A percentile compares a stretch with the other conserved stretches of the same genome.
These are phyloP conservation scores for Rotaria magnacalcarata DNA, from an alignment of 2,888 invertebrate species.

Conservation along the genomic window DNA sequence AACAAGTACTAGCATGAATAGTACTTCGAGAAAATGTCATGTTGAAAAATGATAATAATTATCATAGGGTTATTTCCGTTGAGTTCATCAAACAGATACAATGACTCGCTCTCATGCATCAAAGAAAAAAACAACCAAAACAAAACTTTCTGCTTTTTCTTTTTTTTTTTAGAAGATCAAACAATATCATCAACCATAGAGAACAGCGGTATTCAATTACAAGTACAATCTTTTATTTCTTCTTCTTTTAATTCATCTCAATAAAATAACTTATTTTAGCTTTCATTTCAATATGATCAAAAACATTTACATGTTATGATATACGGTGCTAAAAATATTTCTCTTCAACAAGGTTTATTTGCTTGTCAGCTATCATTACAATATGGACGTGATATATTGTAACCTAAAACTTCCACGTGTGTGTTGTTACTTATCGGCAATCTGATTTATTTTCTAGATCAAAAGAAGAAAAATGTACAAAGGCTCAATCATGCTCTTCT, in stretches of 20 bases:
- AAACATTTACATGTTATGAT: background rate
- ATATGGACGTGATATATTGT: background rate
- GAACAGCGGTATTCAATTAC: background rate
- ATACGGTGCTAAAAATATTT: conserved; percentile 23
- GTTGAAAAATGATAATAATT: background rate
- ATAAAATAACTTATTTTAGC: background rate
- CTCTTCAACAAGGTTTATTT: background rate
- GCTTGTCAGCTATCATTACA: conserved; percentile 27
- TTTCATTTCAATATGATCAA: background rate
- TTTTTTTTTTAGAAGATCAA: background rate
- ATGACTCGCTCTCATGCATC: background rate
- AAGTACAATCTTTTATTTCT: background rate
- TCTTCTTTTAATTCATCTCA: background rate
- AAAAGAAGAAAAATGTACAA: conserved; percentile 32
- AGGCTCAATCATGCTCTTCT: background rate
- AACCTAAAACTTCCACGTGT: too few relatives aligned
- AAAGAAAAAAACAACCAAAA: too few relatives aligned
- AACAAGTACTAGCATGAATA: background rate
- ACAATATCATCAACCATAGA: background rate
- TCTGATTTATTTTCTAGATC: background rate
- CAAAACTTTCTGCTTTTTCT: too few relatives aligned
- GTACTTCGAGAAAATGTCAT: background rate
- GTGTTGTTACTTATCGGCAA: too few relatives aligned
- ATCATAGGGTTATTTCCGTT: background rate
- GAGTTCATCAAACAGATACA: background rate